A percentile compares a stretch with the other conserved stretches of the same genome.
Conservation (phyloP, 2,888 invertebrate genomes). For the Gibbula magus region DNA sequence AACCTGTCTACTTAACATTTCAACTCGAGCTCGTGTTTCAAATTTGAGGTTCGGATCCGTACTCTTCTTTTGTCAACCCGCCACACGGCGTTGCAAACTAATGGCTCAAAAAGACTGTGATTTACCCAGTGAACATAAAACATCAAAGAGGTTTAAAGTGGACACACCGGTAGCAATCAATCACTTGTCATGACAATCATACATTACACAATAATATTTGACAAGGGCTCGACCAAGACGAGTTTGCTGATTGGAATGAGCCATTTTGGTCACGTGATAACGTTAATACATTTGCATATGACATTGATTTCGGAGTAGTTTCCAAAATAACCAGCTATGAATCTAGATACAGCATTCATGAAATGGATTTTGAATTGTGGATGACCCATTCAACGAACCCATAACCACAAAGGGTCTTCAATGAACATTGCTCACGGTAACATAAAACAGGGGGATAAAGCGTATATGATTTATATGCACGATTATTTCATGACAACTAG, state of each 20-base stretch:
- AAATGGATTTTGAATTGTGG: constrained; percentile 9
- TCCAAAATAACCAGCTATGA: not conserved
- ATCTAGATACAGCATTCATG: not conserved
- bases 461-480: constrained; percentile 17
- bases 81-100: not conserved
- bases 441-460: not conserved
- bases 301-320: constrained; percentile 16
- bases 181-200: not conserved
- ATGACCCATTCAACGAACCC: not conserved
- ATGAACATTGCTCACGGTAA: not conserved
- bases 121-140: not conserved
- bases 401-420: not conserved
- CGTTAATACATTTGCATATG: constrained; percentile 16
- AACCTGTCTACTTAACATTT: not conserved
- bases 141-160: constrained; percentile 15
- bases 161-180: not conserved
- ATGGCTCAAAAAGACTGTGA: constrained; percentile 11
- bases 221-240: not conserved
- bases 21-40: not conserved
- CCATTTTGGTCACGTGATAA: not conserved
- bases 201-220: constrained; percentile 18
- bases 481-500: not conserved
- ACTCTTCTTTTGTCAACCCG: not conserved
- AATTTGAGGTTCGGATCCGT: not conserved
- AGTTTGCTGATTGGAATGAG: constrained; percentile 11